Percentiles rank a stretch among this genome's conserved stretches.
phyloP scores from a whole-genome alignment of 2,888 invertebrate genomes.

The Heteropelma amictum region DNA sequence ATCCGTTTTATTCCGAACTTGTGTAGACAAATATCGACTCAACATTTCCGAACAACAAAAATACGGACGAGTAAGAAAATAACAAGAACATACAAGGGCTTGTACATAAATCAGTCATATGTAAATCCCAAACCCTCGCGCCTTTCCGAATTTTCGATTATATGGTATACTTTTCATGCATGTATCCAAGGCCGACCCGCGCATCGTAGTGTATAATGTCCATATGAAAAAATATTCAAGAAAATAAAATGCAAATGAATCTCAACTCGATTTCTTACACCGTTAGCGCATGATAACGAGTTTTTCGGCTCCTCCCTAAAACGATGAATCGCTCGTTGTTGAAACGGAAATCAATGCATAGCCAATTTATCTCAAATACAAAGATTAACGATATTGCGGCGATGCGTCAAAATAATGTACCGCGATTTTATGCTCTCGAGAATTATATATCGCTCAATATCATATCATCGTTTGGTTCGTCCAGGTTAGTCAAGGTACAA shows the following conservation, averaged over 20 bases:
- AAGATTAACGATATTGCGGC: not conserved
- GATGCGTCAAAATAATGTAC: slow-evolving; percentile 1
- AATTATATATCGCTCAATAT: no score
- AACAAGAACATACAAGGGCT: not conserved
- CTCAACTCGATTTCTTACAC: slow-evolving; percentile 37
- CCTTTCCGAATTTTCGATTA: slow-evolving; percentile 34
- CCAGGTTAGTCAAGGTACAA: no score
- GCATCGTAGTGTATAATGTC: no score
- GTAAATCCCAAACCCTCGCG: not conserved
- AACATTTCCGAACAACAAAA: not conserved
- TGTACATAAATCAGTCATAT: not conserved
- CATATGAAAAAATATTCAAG: slow-evolving; percentile 36
- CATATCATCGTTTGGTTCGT: no score
- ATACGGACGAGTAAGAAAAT: not conserved
- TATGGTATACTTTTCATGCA: no score
- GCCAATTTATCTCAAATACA: slow-evolving; percentile 23
- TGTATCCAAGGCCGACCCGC: no score
- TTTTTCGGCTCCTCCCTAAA: slow-evolving; percentile 23
- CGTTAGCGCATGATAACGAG: slow-evolving; percentile 38
- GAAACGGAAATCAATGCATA: slow-evolving; percentile 31
- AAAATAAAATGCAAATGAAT: slow-evolving; percentile 49
- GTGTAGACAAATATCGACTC: no score
- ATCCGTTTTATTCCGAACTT: not conserved
- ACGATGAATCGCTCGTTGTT: slow-evolving; percentile 41
- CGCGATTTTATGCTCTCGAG: slow-evolving; percentile 5